These are phyloP conservation scores for Origma solitaria DNA, from an alignment of 2,113 vertebrate species.

Conservation along the genomic window DNA sequence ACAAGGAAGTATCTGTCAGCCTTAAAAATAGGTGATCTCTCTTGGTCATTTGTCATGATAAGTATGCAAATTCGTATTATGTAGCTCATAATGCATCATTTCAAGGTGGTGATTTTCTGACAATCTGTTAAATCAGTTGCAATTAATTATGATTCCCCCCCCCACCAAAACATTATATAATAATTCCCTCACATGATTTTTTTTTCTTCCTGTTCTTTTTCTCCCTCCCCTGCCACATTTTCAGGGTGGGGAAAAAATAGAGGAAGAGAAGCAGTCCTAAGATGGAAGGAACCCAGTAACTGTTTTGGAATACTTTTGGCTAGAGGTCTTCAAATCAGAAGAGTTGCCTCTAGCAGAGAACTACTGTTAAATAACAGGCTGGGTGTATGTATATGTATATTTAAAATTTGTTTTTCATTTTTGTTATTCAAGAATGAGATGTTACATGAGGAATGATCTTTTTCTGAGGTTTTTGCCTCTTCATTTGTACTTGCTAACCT, in stretches of 20 bases:
- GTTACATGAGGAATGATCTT: background rate
- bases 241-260: background rate
- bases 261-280: background rate
- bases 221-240: background rate
- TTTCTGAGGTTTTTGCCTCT: background rate
- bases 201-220: background rate
- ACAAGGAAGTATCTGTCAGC: background rate
- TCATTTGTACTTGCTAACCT: background rate
- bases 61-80: background rate
- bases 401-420: background rate
- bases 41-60: background rate
- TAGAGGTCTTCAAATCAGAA: background rate
- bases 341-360: background rate
- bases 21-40: background rate
- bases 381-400: background rate
- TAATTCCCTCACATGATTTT: background rate
- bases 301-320: background rate
- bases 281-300: background rate
- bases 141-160: background rate
- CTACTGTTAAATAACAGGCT: background rate
- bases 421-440: background rate
- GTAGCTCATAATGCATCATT: background rate
- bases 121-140: background rate
- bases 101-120: constrained; percentile 2
- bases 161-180: background rate